A percentile compares a stretch with the other conserved stretches of the same genome.
phyloP scores from a whole-genome alignment of 2,797 vertebrate species.

The Mormyrops attenuatus region DNA sequence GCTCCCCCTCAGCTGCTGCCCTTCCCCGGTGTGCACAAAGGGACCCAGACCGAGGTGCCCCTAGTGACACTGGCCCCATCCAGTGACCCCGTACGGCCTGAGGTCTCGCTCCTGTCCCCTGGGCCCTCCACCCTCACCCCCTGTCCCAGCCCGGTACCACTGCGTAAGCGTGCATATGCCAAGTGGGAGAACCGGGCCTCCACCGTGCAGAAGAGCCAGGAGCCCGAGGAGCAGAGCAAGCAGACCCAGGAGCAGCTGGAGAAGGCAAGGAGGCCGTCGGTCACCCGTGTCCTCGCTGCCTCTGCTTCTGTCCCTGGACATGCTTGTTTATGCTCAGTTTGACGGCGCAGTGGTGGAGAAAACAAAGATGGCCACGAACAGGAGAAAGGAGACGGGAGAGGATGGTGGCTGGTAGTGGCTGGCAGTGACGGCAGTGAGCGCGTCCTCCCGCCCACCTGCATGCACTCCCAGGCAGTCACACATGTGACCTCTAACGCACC shows the following conservation, averaged over 20 bases:
- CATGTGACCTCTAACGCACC: background rate
- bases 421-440: background rate
- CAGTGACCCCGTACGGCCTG: background rate
- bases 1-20: slow-evolving; percentile 56
- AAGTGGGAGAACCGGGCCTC: slow-evolving; percentile 90
- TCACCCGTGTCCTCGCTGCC: background rate
- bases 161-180: slow-evolving; percentile 76
- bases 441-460: background rate
- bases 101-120: slow-evolving; percentile 52
- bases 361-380: background rate
- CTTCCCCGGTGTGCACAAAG: slow-evolving; percentile 65
- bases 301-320: background rate
- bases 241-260: slow-evolving; percentile 73
- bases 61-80: slow-evolving; percentile 1
- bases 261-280: slow-evolving; percentile 57
- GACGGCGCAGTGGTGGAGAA: background rate
- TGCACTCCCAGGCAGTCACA: background rate
- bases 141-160: slow-evolving; percentile 77
- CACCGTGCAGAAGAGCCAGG: slow-evolving; percentile 63
- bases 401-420: background rate
- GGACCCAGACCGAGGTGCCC: slow-evolving; percentile 78
- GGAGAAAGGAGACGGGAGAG: background rate
- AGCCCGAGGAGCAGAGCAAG: slow-evolving; percentile 56
- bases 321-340: background rate
- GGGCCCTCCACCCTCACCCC: slow-evolving; percentile 43